phyloP scores from a whole-genome alignment of 2,888 invertebrate genomes.

The Rhopalosiphum nymphaeae region DNA sequence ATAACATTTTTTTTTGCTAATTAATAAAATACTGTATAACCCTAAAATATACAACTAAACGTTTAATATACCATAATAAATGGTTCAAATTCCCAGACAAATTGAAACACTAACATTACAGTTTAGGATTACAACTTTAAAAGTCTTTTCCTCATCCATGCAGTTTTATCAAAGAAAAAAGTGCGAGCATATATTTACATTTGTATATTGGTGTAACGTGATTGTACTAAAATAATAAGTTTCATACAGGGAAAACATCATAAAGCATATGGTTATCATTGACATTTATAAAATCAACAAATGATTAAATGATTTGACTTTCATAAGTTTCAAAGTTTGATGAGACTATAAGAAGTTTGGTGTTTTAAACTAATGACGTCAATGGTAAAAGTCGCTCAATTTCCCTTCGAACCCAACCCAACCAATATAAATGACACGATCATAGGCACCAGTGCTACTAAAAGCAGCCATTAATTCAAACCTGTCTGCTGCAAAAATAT shows the following conservation, averaged over 20 bases:
- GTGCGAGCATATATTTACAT: neutral
- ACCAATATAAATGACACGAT: conserved; percentile 21
- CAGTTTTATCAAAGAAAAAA: neutral
- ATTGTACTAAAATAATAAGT: neutral
- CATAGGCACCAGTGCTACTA: conserved; percentile 19
- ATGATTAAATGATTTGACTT: conserved; percentile 19
- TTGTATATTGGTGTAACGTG: neutral
- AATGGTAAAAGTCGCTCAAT: conserved; percentile 1
- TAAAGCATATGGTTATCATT: neutral
- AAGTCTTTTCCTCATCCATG: neutral
- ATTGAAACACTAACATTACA: neutral
- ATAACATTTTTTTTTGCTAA: neutral
- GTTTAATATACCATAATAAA: neutral
- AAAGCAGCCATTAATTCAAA: conserved; percentile 55
- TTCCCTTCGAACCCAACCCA: conserved; percentile 24
- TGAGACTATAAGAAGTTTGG: neutral
- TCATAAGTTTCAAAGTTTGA: conserved; percentile 17
- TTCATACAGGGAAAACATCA: neutral
- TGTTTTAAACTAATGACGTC: conserved; percentile 48
- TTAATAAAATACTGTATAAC: neutral
- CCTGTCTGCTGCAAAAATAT: conserved; percentile 29
- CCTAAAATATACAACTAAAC: neutral
- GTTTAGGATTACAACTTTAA: neutral
- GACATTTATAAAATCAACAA: neutral
- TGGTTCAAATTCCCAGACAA: neutral